phyloP scores from a whole-genome alignment of 2,888 invertebrate genomes.

The Agriotes lineatus region DNA sequence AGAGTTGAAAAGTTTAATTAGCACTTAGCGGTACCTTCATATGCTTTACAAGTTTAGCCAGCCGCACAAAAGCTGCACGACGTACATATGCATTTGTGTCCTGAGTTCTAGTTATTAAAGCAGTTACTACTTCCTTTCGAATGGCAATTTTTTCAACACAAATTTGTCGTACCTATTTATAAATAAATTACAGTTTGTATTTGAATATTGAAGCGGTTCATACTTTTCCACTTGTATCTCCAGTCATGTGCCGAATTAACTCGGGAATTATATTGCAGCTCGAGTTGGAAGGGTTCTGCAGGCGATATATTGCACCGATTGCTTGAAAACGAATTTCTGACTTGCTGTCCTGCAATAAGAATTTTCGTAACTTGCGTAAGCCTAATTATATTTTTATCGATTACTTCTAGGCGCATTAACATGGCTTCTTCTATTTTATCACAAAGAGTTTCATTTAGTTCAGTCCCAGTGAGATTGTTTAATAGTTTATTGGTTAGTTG shows the following conservation, averaged over 20 bases:
- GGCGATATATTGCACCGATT: slow-evolving; percentile 79
- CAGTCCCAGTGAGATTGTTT: slow-evolving; percentile 75
- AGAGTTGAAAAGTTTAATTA: slow-evolving; percentile 61
- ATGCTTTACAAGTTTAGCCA: slow-evolving; percentile 47
- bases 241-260: slow-evolving; percentile 77
- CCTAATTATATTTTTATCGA: neutral
- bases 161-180: slow-evolving; percentile 66
- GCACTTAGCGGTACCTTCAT: slow-evolving; percentile 55
- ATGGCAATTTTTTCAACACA: slow-evolving; percentile 82
- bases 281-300: slow-evolving; percentile 83
- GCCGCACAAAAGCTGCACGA: slow-evolving; percentile 67
- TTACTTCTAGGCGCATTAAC: slow-evolving; percentile 72
- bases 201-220: neutral
- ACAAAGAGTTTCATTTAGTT: slow-evolving; percentile 82
- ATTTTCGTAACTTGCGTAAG: slow-evolving; percentile 22
- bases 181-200: neutral
- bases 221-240: slow-evolving; percentile 77
- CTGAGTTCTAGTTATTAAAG: slow-evolving; percentile 78
- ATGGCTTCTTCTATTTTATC: slow-evolving; percentile 79
- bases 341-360: slow-evolving; percentile 74
- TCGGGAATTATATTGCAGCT: slow-evolving; percentile 82
- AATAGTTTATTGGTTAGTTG: slow-evolving; percentile 83
- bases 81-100: slow-evolving; percentile 86
- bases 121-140: slow-evolving; percentile 76
- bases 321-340: slow-evolving; percentile 85